Percentiles rank a stretch among this genome's conserved stretches.
Conservation (phyloP, 2,113 vertebrate genomes). For the Dicentrarchus labrax region DNA sequence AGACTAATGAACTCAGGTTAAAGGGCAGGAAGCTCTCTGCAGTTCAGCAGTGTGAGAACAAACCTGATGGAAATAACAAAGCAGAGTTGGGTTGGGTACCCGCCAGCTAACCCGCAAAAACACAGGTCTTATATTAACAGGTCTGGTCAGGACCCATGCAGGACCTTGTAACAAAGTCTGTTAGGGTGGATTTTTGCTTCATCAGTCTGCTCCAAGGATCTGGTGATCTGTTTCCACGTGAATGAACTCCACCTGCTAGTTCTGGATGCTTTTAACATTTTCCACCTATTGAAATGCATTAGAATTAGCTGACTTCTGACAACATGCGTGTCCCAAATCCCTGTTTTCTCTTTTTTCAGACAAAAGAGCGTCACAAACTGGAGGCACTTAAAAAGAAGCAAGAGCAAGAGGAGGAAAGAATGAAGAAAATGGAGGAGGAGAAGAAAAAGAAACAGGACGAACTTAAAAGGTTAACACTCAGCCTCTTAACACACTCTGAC, state of each 20-base stretch:
- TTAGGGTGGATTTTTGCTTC: constrained; percentile 36
- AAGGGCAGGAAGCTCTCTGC: not conserved
- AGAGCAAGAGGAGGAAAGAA: constrained; percentile 90
- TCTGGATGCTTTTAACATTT: not conserved
- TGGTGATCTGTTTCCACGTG: not conserved
- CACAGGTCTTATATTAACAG: too few relatives aligned
- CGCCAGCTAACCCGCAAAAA: too few relatives aligned
- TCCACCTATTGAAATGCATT: not conserved
- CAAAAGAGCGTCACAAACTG: constrained; percentile 90
- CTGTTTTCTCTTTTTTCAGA: constrained; percentile 75
- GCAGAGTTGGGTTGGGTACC: too few relatives aligned
- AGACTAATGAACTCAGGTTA: not conserved
- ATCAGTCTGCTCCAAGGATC: not conserved
- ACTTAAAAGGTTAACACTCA: constrained; percentile 83
- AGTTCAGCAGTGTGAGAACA: not conserved
- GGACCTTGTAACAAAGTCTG: not conserved
- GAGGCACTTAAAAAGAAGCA: constrained; percentile 91
- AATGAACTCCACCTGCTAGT: constrained; percentile 1
- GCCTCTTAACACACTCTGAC: not conserved
- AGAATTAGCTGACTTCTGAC: not conserved
- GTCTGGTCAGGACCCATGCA: too few relatives aligned
- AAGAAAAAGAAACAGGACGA: constrained; percentile 90
- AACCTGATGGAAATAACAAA: not conserved
- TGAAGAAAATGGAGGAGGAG: constrained; percentile 93
- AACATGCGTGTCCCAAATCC: not conserved